Base-by-base conservation (phyloP, 2,888 invertebrate species). In the Cactoblastis cactorum region DNA sequence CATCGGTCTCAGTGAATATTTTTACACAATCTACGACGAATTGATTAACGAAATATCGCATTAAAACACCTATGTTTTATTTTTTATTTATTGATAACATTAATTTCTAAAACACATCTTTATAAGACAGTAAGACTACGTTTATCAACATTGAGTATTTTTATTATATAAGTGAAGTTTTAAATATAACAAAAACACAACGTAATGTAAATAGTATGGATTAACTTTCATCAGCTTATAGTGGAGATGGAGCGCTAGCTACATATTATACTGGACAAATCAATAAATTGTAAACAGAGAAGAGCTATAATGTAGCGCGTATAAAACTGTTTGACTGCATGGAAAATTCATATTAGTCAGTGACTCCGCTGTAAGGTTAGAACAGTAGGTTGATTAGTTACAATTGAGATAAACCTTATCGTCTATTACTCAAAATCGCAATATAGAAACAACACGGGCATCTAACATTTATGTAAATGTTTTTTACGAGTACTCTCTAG, bases 71-170 rank as follows among this genome's bases (percentile, higher is more conserved):
- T n/a, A 43, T 55, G 45, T 51, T 49, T 49, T 43, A 52, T 56
- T 48, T 57, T 60, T 67, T 61, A 48, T 67, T 71, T 68, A 65
- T 62, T 61, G 53, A 61, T 64, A 69, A 67, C 67, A 59, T 62
- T 59, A 61, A 54, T 50, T 56, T 55, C 57, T 54, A 53, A 50
- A 57, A 51, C 45, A 35, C 51, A 63, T 64, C 58, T 61, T 64
- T 59, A 51, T 53, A 62, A 68, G 62, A 66, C 56, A 28, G 58
- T 62, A 59, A 63, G 59, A 52, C 46, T 61, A 55, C 53, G 54
- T 46, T 54, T 51, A 49, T 52, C 48, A 52, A 55, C 48, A 45
- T 50, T 50, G 34, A 37, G 17, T 38, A 32, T 48, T 54, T 22
- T 50, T 61, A 58, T 50, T 61, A 58, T 54, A 61, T 59, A 57